These are phyloP conservation scores for Ryuthela nishihirai DNA, from an alignment of 2,888 invertebrate genomes.

Conservation along the genomic window DNA sequence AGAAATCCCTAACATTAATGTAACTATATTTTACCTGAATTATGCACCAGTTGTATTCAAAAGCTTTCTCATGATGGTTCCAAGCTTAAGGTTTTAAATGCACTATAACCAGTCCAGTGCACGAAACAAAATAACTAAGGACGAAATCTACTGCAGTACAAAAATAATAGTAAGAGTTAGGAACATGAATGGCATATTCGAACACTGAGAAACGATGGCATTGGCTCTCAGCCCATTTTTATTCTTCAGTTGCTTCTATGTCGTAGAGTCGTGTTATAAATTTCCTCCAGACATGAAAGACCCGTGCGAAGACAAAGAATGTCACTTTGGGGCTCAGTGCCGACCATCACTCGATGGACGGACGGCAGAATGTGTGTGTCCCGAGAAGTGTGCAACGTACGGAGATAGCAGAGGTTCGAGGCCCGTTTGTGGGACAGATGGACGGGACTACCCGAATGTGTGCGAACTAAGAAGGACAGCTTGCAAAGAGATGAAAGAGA, in stretches of 20 bases:
- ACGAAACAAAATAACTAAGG: no score
- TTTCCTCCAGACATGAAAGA: conserved; percentile 61
- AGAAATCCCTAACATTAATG: no score
- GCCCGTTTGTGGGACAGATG: conserved; percentile 68
- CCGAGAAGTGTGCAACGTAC: conserved; percentile 71
- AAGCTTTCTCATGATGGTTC: no score
- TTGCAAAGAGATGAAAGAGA: conserved; percentile 51
- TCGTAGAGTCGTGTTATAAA: conserved; percentile 25
- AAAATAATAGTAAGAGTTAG: no score
- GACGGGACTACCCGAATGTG: conserved; percentile 51
- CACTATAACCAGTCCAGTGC: no score
- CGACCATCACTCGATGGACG: conserved; percentile 63
- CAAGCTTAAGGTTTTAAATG: no score
- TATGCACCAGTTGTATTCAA: no score
- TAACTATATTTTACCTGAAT: no score
- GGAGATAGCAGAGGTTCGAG: conserved; percentile 76
- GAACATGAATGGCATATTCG: no score
- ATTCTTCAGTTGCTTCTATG: background rate
- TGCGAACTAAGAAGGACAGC: conserved; percentile 52
- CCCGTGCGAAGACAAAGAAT: conserved; percentile 66
- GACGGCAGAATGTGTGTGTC: conserved; percentile 71
- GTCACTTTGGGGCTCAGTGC: conserved; percentile 68
- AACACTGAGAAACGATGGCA: no score
- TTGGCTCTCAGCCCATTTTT: no score
- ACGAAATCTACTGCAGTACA: no score